Evolutionary conservation across 2,113 vertebrate species (phyloP), one percentile per base, ranked within the genome.

Genomic region (Forbesichthys papilliferus): DNA sequence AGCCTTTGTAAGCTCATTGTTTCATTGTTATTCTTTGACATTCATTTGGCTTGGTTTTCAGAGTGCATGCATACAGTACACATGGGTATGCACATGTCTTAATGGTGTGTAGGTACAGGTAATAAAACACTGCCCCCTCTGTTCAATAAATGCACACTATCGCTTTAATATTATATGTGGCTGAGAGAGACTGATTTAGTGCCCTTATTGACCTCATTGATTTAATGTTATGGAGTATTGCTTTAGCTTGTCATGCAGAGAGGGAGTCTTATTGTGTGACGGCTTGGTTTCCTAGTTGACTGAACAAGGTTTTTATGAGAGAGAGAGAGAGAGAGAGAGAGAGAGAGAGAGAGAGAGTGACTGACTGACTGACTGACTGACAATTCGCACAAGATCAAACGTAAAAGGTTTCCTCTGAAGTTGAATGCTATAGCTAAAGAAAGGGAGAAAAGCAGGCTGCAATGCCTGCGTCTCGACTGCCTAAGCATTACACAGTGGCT

Each of bases 271-370:
- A n/a, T 61, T 61, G 33, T 61, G 59, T 47, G 34, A 47, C 34
- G 10, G 7, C 5, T 61, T 47, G 13, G 3, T 61, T 47, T 46
- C 60, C 46, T 36, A 61, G 34, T 61, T 9, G 46, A 61, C 36
- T 47, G 46, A 46, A 48, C n/a, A 47, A 18, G 60, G 46, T 46
- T 4, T 48, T 47, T n/a, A 51, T 13, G 36, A 14, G 9, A 11
- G 16, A 33, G 18, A 51, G 62, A 52, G 62, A 52, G 48, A 52
- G n/a, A 13, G 16, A 18, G 46, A 34, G 48, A 18, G 61, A 14
- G 12, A 61, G 36, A 46, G 60, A 61, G 60, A 48, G 60, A 48
- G 42, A 61, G 60, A 42, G 60, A 61, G 42, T 47, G 60, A 14
- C 13, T 47, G 60, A 64, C 16, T 16, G 46, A 33, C 16, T 18